Base-by-base conservation (phyloP, 2,888 invertebrate genomes). In the Spialia ferax region DNA sequence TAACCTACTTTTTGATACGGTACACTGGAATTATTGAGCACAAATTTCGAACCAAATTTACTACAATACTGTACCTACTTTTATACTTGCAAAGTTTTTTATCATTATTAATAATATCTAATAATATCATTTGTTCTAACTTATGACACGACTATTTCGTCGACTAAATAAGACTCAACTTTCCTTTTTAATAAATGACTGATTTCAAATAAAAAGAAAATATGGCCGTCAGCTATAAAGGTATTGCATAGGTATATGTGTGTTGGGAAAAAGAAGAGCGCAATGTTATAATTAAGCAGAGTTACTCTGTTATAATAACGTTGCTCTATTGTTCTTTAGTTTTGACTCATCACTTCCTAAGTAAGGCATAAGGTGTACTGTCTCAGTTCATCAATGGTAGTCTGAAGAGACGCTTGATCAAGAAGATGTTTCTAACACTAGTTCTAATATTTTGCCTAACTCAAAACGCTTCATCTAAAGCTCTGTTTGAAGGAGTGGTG, bases 401-500 rank as follows among this genome's bases (percentile, higher is more conserved):
- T 20, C 26, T 42, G 13, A 52, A 26, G 20, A 22, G 35, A 35
- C 13, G 7, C 52, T 48, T 50, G 42, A 70, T 15, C 45, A 74
- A 74, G 74, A 73, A 66, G 54, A 22, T 38, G 10, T 52, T 66
- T 29, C 5, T 50, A 26, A 52, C 26, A 22, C 26, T 66, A 1
- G 13, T 66, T 8, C 13, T 64, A 15, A 11, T 64, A 29, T 60
- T 66, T 29, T 66, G n/a, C 42, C n/a, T 54, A 1, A 18, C 38
- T 10, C 38, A 75, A 68, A 69, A 68, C 70, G 80, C 78, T 2
- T 71, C 71, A 26, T 77, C 83, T 70, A 29, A 52, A 2, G 72
- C 75, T 6, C 38, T 84, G n/a, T 67, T 80, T 5, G 75, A 80
- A 13, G 69, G 57, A 6, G 7, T 86, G 29, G 15, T 70, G 8